These are phyloP conservation scores for Orbicella faveolata DNA, from an alignment of 64 coral and sea anemone species.

Conservation along the genomic window DNA sequence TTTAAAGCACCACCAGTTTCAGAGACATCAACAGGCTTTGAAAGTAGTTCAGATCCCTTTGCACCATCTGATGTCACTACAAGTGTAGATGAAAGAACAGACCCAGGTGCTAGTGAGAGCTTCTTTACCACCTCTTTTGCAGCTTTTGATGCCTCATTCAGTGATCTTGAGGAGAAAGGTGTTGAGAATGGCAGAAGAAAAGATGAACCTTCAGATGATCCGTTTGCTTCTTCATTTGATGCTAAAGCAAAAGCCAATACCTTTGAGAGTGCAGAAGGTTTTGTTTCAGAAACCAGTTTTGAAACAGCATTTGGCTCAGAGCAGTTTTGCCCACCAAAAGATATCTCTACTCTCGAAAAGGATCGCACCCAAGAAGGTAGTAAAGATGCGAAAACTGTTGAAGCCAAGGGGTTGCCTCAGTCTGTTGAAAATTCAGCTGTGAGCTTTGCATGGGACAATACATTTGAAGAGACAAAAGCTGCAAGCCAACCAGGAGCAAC, in stretches of 20 bases:
- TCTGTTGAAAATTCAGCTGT: neutral
- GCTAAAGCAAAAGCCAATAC: constrained; percentile 4
- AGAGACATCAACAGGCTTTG: neutral
- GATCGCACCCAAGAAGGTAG: neutral
- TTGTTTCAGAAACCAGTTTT: constrained; percentile 32
- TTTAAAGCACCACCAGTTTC: neutral
- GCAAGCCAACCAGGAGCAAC: neutral
- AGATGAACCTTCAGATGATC: constrained; percentile 31
- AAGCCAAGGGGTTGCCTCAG: neutral
- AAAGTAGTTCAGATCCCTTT: neutral
- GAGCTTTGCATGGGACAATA: constrained; percentile 16
- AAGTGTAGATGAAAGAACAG: neutral
- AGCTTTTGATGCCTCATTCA: constrained; percentile 46
- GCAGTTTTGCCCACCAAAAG: neutral
- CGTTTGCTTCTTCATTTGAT: constrained; percentile 44
- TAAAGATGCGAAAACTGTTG: neutral
- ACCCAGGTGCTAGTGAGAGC: neutral
- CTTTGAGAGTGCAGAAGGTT: neutral
- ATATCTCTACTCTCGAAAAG: neutral
- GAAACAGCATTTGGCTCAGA: constrained; percentile 30
- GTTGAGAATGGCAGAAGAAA: neutral
- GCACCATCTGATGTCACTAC: neutral
- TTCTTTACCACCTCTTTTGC: constrained; percentile 15
- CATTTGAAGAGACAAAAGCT: neutral
- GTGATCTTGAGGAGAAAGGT: neutral